Conservation (phyloP, 2,888 invertebrate genomes). For the Carcina quercana region DNA sequence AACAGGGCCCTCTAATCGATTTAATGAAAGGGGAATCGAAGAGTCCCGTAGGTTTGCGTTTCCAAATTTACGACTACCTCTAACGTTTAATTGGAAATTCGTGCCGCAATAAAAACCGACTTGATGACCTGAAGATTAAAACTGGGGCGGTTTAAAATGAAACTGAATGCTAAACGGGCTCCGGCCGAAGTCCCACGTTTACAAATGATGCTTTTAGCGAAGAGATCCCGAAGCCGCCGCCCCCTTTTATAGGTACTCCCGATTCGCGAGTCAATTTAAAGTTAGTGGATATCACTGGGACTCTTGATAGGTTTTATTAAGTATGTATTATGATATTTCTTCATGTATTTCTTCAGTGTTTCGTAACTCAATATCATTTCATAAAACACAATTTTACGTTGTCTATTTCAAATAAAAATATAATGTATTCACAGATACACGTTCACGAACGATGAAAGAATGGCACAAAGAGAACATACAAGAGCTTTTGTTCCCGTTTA, state of each 20-base stretch:
- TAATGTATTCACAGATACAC: too few species aligned
- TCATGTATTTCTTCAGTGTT: too few species aligned
- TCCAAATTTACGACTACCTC: conserved; percentile 62
- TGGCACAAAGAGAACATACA: too few species aligned
- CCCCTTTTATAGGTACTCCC: conserved; percentile 13
- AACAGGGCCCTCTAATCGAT: conserved; percentile 57
- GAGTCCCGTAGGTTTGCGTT: conserved; percentile 50
- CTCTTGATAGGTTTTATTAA: conserved; percentile 9
- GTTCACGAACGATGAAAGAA: too few species aligned
- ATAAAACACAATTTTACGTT: too few species aligned
- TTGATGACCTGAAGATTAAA: conserved; percentile 59
- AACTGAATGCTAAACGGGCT: conserved; percentile 35
- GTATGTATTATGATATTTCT: too few species aligned
- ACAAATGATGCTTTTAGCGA: conserved; percentile 30
- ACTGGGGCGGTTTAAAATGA: conserved; percentile 36
- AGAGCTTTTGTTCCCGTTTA: too few species aligned
- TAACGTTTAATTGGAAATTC: conserved; percentile 63
- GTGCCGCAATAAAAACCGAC: conserved; percentile 60
- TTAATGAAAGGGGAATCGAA: conserved; percentile 65
- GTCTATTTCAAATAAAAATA: too few species aligned
- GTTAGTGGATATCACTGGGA: conserved; percentile 19
- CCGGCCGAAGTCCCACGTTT: conserved; percentile 28
- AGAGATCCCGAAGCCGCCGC: background rate
- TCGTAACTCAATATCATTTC: too few species aligned
- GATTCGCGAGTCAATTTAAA: conserved; percentile 16